Base-by-base conservation (phyloP, 2,113 vertebrate genomes). In the Tetrao urogallus region DNA sequence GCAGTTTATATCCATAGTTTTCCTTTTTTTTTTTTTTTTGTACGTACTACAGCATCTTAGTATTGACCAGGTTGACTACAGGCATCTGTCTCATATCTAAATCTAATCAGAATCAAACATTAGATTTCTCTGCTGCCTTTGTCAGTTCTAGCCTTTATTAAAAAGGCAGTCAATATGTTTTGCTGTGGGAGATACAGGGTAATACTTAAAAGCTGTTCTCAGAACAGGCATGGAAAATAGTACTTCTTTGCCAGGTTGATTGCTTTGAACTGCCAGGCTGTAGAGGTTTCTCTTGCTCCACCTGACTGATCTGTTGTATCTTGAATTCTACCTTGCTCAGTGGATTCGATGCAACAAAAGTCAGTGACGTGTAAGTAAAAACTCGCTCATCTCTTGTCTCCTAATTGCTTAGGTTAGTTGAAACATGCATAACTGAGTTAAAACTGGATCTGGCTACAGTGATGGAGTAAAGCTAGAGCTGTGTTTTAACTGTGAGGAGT, bases 81-180 rank as follows among this genome's bases (percentile, higher is more conserved):
- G 45, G 48, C 2, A 38, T 69, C 18, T 65, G 7, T 6, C 58
- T 73, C 16, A 22, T 56, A 10, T 61, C 18, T 66, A 38, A 63
- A 84, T 88, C 90, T 50, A 64, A 47, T 38, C 40, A 32, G 43
- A 79, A 76, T 4, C 28, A 24, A 10, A 82, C 86, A 92, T 69
- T 6, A 42, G 3, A 1, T 75, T 80, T 90, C 16, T 50, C 47
- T 71, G 8, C 42, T 72, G n/a, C 28, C 27, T 79, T 72, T 17
- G 27, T 34, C 70, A 21, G 13, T 48, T 90, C 36, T 52, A 58
- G 6, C 17, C 21, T 47, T 56, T 80, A 45, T 75, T 82, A 48
- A n/a, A 38, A 90, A 13, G 36, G 1, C 4, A 60, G n/a, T 13
- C 43, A 8, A 16, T 67, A 27, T 9, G 47, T 60, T 88, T 83